Base-by-base conservation (phyloP, 1,140 invertebrate genomes). In the Bombus turneri region DNA sequence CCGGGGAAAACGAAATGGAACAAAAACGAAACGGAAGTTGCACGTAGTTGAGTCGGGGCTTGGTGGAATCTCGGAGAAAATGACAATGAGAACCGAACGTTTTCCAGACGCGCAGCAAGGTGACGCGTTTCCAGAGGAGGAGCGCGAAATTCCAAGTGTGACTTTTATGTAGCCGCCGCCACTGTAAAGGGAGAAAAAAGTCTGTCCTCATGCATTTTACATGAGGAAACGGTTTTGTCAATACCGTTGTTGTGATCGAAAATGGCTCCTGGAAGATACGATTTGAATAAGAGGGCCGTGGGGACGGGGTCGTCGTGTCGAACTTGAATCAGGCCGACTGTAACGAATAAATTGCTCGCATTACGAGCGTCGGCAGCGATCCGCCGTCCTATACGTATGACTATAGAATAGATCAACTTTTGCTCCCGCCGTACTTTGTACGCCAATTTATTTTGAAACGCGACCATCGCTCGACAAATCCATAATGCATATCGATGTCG, bases 161-260 rank as follows among this genome's bases (percentile, higher is more conserved):
- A 81, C 84, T 81, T 75, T 68, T 75, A 53, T 47, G 68, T 43
- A 53, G 25, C 39, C 28, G 47, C 37, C 22, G 47, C 15, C 39
- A 62, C 34, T 43, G 80, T 22, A 10, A 37, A 34, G n/a, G 34
- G n/a, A 59, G 34, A 68, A 66, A 83, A 84, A 88, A 87, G 91
- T 77, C 81, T 66, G 87, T 86, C 84, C 89, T 92, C 92, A 91
- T 93, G 91, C 89, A 93, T 92, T 90, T 92, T 92, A 69, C 91
- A 93, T 91, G 91, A 92, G 86, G 88, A 86, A 92, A 89, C 88
- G 92, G 91, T 93, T 93, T 92, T 92, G 92, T 93, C 92, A 92
- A 92, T 93, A 92, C 89, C 89, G 87, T 90, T 92, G 91, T 92
- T 92, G 92, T 91, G 92, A 93, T 93, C 92, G 92, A 92, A 92